Evolutionary conservation across 2,888 invertebrate genomes (phyloP).

Genomic region (Stenotaenia linearis): DNA sequence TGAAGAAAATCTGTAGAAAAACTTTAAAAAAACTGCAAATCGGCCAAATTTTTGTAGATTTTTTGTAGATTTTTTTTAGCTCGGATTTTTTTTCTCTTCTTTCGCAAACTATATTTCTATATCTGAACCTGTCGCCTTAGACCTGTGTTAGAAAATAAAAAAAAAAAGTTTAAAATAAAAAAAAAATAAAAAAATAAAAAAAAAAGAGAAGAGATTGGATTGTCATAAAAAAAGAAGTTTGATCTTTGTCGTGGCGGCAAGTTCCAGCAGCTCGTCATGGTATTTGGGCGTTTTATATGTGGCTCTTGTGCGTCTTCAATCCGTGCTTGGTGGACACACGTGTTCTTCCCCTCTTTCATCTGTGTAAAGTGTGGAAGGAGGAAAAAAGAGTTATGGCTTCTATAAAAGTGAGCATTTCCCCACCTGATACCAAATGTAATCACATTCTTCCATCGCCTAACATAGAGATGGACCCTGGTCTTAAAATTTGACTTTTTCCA

Average conservation of each 20-base stretch:
- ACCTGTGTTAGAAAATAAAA: not conserved
- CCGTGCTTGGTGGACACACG: conserved; percentile 9
- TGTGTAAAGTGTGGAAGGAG: conserved; percentile 1
- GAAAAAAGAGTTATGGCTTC: not conserved
- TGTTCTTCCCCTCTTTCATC: conserved; percentile 4
- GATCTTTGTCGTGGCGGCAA: not conserved
- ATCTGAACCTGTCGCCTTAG: conserved; percentile 4
- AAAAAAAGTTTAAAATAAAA: too few relatives aligned
- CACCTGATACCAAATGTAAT: conserved; percentile 9
- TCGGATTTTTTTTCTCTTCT: not conserved
- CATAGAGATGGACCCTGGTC: not conserved
- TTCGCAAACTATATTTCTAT: not conserved
- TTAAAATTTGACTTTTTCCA: not conserved
- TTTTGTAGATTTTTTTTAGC: too few relatives aligned
- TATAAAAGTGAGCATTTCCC: not conserved
- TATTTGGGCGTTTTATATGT: not conserved
- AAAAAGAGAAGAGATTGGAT: not conserved
- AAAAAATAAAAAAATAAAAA: not conserved
- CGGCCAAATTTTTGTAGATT: too few relatives aligned
- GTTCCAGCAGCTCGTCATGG: not conserved
- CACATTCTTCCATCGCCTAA: not conserved
- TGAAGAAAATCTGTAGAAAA: too few relatives aligned
- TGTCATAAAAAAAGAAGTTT: conserved; percentile 4
- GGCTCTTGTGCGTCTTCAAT: conserved; percentile 9
- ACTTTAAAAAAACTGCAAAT: too few relatives aligned